phyloP scores from a whole-genome alignment of 1,140 invertebrate genomes.

The Bombus breviceps region DNA sequence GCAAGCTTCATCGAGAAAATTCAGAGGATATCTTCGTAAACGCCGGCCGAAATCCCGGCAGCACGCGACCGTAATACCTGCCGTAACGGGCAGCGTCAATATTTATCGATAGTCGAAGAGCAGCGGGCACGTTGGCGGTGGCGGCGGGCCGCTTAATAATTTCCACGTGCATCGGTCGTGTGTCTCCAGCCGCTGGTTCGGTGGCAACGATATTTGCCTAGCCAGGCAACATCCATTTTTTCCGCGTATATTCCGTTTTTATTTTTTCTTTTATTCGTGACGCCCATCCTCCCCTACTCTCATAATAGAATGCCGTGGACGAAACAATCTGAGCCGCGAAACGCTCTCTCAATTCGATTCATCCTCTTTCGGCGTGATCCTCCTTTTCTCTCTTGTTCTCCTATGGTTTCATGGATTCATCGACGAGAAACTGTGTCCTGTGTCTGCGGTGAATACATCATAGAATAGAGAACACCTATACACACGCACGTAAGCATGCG shows the following conservation, averaged over 20 bases:
- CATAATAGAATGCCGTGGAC: slow-evolving; percentile 57
- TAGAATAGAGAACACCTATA: neutral
- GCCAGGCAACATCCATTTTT: slow-evolving; percentile 60
- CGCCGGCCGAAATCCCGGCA: slow-evolving; percentile 20
- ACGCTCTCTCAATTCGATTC: slow-evolving; percentile 19
- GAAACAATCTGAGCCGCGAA: slow-evolving; percentile 57
- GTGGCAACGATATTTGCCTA: slow-evolving; percentile 64
- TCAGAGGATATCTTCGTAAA: slow-evolving; percentile 20
- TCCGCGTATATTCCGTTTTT: slow-evolving; percentile 47
- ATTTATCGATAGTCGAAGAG: slow-evolving; percentile 67
- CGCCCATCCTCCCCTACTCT: neutral
- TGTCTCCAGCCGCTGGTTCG: slow-evolving; percentile 49
- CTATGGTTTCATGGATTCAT: neutral
- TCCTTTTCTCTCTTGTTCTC: neutral
- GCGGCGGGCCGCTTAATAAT: slow-evolving; percentile 63
- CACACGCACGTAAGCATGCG: neutral
- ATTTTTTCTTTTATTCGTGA: slow-evolving; percentile 37
- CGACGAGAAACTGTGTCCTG: neutral
- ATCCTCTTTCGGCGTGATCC: slow-evolving; percentile 5
- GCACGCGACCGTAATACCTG: slow-evolving; percentile 60
- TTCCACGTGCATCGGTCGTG: slow-evolving; percentile 58
- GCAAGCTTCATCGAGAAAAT: slow-evolving; percentile 7
- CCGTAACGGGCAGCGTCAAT: slow-evolving; percentile 65
- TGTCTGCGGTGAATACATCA: neutral
- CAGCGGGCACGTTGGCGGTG: slow-evolving; percentile 32